A percentile compares a stretch with the other conserved stretches of the same genome.
phyloP scores from a whole-genome alignment of 2,113 vertebrate genomes.

The Alexandromys fortis region DNA sequence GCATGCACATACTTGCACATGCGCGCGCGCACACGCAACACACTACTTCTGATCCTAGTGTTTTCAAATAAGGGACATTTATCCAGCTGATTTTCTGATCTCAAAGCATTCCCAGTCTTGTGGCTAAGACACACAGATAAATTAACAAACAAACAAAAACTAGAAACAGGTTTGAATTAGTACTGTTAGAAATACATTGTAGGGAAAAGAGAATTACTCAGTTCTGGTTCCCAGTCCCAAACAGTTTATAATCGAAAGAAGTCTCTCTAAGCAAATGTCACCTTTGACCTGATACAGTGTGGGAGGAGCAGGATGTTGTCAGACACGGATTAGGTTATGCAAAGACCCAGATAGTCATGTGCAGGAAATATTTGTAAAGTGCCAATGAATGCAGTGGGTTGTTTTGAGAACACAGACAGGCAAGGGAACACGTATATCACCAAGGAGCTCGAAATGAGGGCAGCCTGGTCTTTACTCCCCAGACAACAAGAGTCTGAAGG shows the following conservation, averaged over 20 bases:
- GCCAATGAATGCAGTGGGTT: neutral
- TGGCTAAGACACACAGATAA: neutral
- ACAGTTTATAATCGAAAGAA: neutral
- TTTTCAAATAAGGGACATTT: neutral
- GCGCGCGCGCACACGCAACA: too few relatives aligned
- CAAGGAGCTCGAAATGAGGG: neutral
- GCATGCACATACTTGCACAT: too few relatives aligned
- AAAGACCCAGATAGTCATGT: neutral
- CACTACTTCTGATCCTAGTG: neutral
- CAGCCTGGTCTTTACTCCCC: slow-evolving; percentile 2
- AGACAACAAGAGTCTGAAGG: neutral
- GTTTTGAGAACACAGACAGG: neutral
- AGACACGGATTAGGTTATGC: neutral
- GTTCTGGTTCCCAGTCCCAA: neutral
- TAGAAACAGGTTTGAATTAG: neutral
- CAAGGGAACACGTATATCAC: neutral
- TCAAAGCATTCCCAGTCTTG: neutral
- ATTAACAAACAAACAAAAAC: neutral
- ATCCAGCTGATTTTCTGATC: neutral
- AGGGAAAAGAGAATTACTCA: neutral
- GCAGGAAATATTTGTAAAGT: neutral
- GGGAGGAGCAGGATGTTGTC: neutral
- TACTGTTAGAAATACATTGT: too few relatives aligned
- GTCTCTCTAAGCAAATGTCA: slow-evolving; percentile 16
- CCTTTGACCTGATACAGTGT: neutral